Percentiles rank a stretch among this genome's conserved stretches.
These are phyloP conservation scores for Oscheius sp. DNA, from an alignment of 1,140 invertebrate genomes.

Conservation along the genomic window DNA sequence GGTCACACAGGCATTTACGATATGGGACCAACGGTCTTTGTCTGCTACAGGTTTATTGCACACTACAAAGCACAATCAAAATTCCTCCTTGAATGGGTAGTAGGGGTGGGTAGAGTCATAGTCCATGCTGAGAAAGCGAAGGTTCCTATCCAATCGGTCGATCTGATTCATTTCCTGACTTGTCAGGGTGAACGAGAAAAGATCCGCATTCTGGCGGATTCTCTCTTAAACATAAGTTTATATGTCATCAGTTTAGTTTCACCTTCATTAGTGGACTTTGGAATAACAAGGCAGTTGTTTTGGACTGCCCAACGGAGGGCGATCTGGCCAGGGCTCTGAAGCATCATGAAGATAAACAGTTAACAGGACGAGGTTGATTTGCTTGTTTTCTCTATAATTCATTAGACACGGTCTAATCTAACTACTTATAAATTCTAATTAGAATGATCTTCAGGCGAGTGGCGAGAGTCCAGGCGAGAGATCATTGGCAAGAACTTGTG, in stretches of 20 bases:
- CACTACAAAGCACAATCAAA: too few species aligned
- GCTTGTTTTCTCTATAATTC: not conserved
- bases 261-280: too few species aligned
- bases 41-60: too few species aligned
- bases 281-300: slow-evolving; percentile 73
- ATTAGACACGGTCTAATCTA: not conserved
- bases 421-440: not conserved
- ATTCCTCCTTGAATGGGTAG: slow-evolving; percentile 37
- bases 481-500: too few species aligned
- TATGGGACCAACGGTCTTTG: too few species aligned
- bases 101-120: slow-evolving; percentile 41
- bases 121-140: slow-evolving; percentile 39
- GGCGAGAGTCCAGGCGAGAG: too few species aligned
- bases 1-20: too few species aligned
- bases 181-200: slow-evolving; percentile 73
- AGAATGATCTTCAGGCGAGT: too few species aligned
- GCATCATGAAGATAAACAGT: not conserved
- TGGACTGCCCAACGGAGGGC: slow-evolving; percentile 72
- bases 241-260: too few species aligned
- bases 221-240: too few species aligned
- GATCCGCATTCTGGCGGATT: slow-evolving; percentile 72
- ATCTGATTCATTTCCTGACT: slow-evolving; percentile 69
- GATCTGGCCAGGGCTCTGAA: slow-evolving; percentile 70
- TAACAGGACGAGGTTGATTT: not conserved
- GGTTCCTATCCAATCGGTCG: slow-evolving; percentile 56